These are phyloP conservation scores for Adelges cooleyi DNA, from an alignment of 1,140 invertebrate species.

Conservation along the genomic window DNA sequence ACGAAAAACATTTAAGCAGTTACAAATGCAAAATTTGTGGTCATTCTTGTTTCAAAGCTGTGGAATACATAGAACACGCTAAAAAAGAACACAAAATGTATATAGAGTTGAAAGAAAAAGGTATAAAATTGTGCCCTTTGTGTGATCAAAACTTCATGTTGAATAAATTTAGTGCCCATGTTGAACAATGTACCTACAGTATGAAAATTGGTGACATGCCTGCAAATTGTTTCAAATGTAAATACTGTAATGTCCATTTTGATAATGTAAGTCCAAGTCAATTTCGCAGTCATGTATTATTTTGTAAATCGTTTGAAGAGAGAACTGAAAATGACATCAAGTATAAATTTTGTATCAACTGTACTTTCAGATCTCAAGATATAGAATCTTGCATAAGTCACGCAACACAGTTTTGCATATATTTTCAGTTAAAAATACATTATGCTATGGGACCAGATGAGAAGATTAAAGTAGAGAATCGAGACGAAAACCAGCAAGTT, in stretches of 20 bases:
- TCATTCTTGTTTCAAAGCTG: not conserved
- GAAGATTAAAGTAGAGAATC: not conserved
- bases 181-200: not conserved
- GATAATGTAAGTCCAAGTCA: rapidly evolving
- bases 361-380: not conserved
- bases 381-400: not conserved
- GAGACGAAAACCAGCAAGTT: not conserved
- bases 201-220: not conserved
- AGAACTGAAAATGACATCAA: not conserved
- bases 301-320: not conserved
- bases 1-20: not conserved
- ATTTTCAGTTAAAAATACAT: not conserved
- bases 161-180: not conserved
- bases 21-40: not conserved
- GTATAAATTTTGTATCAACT: not conserved
- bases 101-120: not conserved
- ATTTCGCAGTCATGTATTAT: not conserved
- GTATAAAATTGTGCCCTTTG: slow-evolving; percentile 1
- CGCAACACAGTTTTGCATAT: not conserved
- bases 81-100: not conserved
- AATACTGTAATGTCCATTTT: not conserved
- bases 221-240: not conserved
- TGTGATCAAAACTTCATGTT: not conserved
- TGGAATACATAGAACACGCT: not conserved
- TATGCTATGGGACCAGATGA: not conserved